Evolutionary conservation across 2,888 invertebrate species (phyloP).

Genomic region (Adelphocoris suturalis): DNA sequence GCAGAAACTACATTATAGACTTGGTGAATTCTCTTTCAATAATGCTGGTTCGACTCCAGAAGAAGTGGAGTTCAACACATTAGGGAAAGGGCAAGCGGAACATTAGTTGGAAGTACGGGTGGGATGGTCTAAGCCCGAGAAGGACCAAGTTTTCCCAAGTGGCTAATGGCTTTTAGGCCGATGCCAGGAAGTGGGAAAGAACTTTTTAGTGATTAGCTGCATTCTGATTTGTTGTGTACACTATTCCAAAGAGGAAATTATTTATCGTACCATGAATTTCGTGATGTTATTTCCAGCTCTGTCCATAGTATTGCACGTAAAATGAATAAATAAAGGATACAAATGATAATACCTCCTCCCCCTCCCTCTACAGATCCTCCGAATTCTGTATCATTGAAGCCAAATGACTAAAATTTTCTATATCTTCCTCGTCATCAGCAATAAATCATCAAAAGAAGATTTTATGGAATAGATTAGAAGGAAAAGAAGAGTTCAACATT

Average conservation of each 20-base stretch:
- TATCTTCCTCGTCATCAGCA: too few species aligned
- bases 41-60: conserved; percentile 27
- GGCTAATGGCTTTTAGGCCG: conserved; percentile 37
- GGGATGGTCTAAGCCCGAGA: neutral
- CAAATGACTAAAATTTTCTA: too few species aligned
- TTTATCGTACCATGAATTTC: too few species aligned
- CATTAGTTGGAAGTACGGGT: conserved; percentile 20
- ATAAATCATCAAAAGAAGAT: too few species aligned
- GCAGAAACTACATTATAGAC: conserved; percentile 16
- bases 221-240: neutral
- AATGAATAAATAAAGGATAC: too few species aligned
- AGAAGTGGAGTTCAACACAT: conserved; percentile 31
- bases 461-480: too few species aligned
- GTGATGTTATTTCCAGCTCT: too few species aligned
- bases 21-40: neutral
- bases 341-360: too few species aligned
- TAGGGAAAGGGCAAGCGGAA: conserved; percentile 27
- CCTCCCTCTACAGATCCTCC: too few species aligned
- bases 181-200: neutral
- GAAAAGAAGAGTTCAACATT: too few species aligned
- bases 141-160: conserved; percentile 13
- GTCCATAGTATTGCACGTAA: too few species aligned
- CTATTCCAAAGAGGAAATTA: neutral
- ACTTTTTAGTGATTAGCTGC: conserved; percentile 15
- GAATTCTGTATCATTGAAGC: too few species aligned